phyloP scores from a whole-genome alignment of 1,140 invertebrate species.

The Thaumetopoea pityocampa region DNA sequence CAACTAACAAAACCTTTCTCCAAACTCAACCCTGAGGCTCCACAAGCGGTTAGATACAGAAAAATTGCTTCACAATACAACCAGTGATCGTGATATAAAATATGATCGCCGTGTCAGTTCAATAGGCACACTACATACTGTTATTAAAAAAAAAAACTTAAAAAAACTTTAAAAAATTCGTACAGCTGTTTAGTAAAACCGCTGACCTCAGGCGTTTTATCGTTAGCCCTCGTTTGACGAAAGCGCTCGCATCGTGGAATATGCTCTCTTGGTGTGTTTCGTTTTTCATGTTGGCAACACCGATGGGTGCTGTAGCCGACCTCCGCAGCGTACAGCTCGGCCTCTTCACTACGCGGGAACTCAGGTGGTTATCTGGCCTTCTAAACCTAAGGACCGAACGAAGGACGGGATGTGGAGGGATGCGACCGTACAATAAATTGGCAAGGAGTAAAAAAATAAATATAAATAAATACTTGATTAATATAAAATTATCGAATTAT shows the following conservation, averaged over 20 bases:
- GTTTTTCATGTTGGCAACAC: conserved; percentile 46
- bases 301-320: conserved; percentile 63
- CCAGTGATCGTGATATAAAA: conserved; percentile 39
- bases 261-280: conserved; percentile 56
- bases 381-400: conserved; percentile 70
- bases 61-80: conserved; percentile 24
- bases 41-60: conserved; percentile 22
- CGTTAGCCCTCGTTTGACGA: conserved; percentile 69
- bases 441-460: conserved; percentile 60
- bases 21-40: conserved; percentile 18
- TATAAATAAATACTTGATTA: conserved; percentile 51
- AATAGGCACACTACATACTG: conserved; percentile 65
- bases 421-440: conserved; percentile 36
- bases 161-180: conserved; percentile 47
- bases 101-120: conserved; percentile 60
- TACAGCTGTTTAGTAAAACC: conserved; percentile 56
- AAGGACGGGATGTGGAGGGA: conserved; percentile 38
- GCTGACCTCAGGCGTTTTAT: conserved; percentile 75
- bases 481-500: conserved; percentile 28
- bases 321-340: conserved; percentile 47
- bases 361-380: conserved; percentile 73
- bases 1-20: conserved; percentile 20
- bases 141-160: conserved; percentile 53
- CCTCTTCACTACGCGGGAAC: conserved; percentile 52
- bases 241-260: conserved; percentile 68